phyloP scores from a whole-genome alignment of 2,888 invertebrate genomes.

The Salticus scenicus region DNA sequence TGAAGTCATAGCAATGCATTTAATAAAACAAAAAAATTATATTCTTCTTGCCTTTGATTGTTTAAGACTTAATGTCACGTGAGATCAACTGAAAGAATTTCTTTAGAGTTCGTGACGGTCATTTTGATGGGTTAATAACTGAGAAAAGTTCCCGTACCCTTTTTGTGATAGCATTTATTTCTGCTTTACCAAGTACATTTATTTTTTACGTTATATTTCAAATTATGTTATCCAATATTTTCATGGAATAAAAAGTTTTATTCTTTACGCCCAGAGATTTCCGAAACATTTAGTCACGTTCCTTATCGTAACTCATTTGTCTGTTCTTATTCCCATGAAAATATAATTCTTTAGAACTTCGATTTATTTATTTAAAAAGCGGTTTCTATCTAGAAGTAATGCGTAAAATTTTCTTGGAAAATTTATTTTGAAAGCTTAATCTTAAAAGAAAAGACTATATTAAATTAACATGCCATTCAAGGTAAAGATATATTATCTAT shows the following conservation, averaged over 20 bases:
- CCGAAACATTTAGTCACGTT: neutral
- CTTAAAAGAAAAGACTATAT: too few relatives aligned
- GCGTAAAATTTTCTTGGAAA: too few relatives aligned
- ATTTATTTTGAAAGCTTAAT: too few relatives aligned
- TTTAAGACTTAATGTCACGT: constrained; percentile 57
- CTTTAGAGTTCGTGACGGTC: constrained; percentile 42
- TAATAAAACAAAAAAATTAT: constrained; percentile 34
- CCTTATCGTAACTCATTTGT: neutral
- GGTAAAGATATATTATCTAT: too few relatives aligned
- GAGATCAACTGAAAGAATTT: constrained; percentile 46
- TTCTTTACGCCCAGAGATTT: neutral
- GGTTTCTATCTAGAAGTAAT: too few relatives aligned
- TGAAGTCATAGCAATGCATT: too few relatives aligned
- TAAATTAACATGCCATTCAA: too few relatives aligned
- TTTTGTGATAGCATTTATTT: too few relatives aligned
- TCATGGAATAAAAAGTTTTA: neutral
- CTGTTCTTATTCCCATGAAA: too few relatives aligned
- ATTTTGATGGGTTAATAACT: constrained; percentile 51
- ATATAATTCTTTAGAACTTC: too few relatives aligned
- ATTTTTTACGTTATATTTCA: neutral
- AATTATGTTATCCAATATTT: neutral
- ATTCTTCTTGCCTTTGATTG: constrained; percentile 19
- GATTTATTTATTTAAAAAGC: too few relatives aligned
- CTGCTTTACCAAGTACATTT: too few relatives aligned
- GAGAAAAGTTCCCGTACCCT: neutral